These are phyloP conservation scores for Penaeus chinensis DNA, from an alignment of 1,140 invertebrate genomes.

Conservation along the genomic window DNA sequence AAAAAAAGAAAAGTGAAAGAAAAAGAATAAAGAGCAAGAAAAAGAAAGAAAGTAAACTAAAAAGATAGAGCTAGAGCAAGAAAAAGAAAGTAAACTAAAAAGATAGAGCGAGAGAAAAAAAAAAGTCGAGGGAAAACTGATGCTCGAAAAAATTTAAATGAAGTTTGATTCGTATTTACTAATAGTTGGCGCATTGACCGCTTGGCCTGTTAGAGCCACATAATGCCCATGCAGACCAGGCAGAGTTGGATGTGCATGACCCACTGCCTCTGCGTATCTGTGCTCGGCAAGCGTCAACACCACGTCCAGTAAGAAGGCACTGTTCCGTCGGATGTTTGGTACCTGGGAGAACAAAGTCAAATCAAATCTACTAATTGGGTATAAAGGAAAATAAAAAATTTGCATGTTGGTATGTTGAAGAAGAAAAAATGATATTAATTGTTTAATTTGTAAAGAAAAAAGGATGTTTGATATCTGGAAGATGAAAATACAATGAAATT, in stretches of 20 bases:
- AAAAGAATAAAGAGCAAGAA: no score
- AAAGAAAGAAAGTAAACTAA: no score
- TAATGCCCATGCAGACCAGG: conserved; percentile 65
- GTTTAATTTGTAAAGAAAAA: no score
- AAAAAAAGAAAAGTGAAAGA: no score
- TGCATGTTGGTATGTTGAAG: no score
- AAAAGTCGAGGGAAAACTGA: neutral
- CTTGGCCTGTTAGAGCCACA: conserved; percentile 38
- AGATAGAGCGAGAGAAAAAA: neutral
- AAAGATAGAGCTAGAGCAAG: no score
- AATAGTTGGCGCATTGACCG: conserved; percentile 30
- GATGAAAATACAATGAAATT: no score
- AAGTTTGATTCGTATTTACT: conserved; percentile 59
- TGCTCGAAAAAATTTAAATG: neutral
- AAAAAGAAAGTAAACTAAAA: no score
- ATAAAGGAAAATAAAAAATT: neutral
- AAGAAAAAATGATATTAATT: no score
- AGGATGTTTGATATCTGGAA: no score
- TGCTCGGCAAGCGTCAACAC: conserved; percentile 71
- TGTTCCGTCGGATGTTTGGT: conserved; percentile 67
- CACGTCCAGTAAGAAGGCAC: conserved; percentile 71
- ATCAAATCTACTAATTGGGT: neutral
- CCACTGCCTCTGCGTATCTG: conserved; percentile 68
- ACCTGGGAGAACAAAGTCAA: neutral
- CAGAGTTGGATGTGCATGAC: conserved; percentile 67